Conservation (phyloP, 2,888 invertebrate genomes). For the Dynastes hyllus region DNA sequence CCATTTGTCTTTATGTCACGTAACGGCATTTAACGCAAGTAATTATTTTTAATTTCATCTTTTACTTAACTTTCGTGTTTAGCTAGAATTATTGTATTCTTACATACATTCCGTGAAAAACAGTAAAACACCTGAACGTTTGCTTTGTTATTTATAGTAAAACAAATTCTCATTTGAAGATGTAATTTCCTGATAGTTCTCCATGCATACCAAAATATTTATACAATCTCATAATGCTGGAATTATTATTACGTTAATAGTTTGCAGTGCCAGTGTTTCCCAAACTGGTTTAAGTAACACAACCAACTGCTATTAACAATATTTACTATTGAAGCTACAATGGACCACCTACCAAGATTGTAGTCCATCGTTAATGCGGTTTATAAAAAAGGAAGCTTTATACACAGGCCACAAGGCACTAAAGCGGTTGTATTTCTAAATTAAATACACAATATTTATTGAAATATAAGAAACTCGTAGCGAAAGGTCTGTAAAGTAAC, state of each 20-base stretch:
- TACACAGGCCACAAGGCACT: neutral
- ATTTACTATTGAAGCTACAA: neutral
- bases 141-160: too few relatives aligned
- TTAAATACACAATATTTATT: too few relatives aligned
- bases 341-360: neutral
- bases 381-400: neutral
- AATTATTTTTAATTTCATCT: too few relatives aligned
- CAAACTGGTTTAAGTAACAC: constrained; percentile 3
- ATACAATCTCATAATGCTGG: neutral
- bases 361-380: neutral
- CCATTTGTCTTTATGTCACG: too few relatives aligned
- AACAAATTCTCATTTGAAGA: too few relatives aligned
- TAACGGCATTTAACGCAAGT: too few relatives aligned
- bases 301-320: neutral
- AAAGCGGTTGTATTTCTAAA: neutral
- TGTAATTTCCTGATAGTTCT: too few relatives aligned
- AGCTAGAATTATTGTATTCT: too few relatives aligned
- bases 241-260: neutral
- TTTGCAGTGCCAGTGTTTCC: neutral
- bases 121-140: too few relatives aligned
- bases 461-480: neutral
- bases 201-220: neutral
- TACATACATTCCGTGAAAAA: too few relatives aligned
- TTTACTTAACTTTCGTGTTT: too few relatives aligned
- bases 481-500: neutral